Evolutionary conservation across 2,797 vertebrate genomes (phyloP).

Genomic region (Scyliorhinus canicula): DNA sequence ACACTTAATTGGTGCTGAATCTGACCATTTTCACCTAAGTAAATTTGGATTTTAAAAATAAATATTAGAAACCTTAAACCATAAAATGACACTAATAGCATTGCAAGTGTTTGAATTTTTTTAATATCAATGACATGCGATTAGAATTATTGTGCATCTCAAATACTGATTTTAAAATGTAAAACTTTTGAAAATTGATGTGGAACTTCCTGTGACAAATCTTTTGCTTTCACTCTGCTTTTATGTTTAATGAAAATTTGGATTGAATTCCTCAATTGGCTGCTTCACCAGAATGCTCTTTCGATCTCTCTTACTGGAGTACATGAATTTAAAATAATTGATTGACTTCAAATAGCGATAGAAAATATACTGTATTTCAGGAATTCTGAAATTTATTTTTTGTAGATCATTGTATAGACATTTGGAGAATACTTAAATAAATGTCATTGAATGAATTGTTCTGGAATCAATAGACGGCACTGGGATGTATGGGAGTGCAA

Average conservation of each 20-base stretch:
- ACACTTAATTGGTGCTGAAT: background rate
- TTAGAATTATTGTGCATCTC: background rate
- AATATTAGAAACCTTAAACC: background rate
- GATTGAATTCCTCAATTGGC: background rate
- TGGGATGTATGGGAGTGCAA: background rate
- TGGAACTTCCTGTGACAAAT: background rate
- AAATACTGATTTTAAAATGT: background rate
- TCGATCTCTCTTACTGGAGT: background rate
- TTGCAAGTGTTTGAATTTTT: background rate
- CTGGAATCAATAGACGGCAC: background rate
- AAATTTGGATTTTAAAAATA: background rate
- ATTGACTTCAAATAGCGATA: background rate
- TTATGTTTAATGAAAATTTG: constrained; percentile 7
- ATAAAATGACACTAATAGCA: background rate
- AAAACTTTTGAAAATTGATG: background rate
- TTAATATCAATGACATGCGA: background rate
- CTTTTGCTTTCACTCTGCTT: background rate
- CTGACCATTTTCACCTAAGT: background rate
- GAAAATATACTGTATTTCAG: background rate
- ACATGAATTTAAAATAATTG: background rate
- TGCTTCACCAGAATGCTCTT: background rate
- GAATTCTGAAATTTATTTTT: background rate
- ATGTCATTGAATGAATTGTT: background rate
- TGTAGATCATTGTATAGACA: background rate
- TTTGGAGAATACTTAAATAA: background rate